Evolutionary conservation across 2,113 vertebrate genomes (phyloP).

Genomic region (Perca fluviatilis): DNA sequence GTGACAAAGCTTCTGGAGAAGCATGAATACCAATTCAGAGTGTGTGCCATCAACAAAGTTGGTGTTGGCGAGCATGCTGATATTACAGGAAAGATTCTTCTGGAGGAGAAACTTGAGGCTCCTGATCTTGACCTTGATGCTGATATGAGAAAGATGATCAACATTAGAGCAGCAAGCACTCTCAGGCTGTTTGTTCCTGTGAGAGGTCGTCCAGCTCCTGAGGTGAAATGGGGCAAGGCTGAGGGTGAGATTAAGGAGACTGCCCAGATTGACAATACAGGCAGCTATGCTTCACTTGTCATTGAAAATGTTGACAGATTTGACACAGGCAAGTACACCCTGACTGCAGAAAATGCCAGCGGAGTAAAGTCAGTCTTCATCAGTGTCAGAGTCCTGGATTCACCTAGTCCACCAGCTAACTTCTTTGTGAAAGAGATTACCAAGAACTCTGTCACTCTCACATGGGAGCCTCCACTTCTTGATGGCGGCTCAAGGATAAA

Average conservation of each 20-base stretch:
- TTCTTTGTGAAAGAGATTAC: conserved; percentile 94
- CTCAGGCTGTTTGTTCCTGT: conserved; percentile 96
- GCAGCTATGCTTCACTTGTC: conserved; percentile 94
- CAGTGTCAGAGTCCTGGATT: conserved; percentile 95
- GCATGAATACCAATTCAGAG: conserved; percentile 96
- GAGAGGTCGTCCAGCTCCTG: conserved; percentile 94
- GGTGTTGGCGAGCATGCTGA: conserved; percentile 97
- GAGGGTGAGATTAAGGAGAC: conserved; percentile 96
- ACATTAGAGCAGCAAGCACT: conserved; percentile 93
- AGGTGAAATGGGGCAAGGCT: conserved; percentile 95
- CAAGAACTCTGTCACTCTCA: conserved; percentile 93
- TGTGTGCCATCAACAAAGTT: conserved; percentile 96
- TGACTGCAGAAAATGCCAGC: conserved; percentile 94
- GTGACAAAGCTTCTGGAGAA: conserved; percentile 94
- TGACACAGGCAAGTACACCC: conserved; percentile 95
- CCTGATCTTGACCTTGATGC: conserved; percentile 96
- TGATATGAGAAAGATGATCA: conserved; percentile 96
- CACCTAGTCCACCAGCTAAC: conserved; percentile 94
- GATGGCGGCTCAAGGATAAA: conserved; percentile 98
- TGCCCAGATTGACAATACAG: conserved; percentile 93
- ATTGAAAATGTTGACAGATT: conserved; percentile 97
- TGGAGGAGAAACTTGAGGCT: conserved; percentile 95
- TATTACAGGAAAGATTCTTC: conserved; percentile 88
- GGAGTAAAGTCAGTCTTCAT: conserved; percentile 97
- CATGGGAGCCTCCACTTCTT: conserved; percentile 95